Conservation (phyloP, 2,113 vertebrate species). For the Microcebus lehilahytsara region DNA sequence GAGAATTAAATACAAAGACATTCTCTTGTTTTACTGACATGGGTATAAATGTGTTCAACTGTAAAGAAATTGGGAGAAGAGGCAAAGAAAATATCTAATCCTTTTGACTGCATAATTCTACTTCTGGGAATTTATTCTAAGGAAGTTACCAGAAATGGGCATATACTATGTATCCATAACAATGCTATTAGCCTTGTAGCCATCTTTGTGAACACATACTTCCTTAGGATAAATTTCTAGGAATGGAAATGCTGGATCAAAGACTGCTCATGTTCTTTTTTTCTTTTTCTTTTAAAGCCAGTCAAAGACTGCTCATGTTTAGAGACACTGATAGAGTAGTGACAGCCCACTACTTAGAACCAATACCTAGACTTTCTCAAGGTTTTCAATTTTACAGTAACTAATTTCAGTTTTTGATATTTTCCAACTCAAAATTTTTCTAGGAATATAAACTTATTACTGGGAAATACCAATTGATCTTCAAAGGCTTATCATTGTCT, state of each 20-base stretch:
- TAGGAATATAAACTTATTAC: constrained; percentile 10
- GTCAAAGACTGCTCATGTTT: constrained; percentile 28
- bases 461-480: constrained; percentile 27
- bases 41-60: constrained; percentile 24
- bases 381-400: constrained; percentile 47
- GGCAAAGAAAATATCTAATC: neutral
- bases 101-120: constrained; percentile 41
- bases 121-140: constrained; percentile 44
- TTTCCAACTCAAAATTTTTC: neutral
- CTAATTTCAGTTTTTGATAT: constrained; percentile 5
- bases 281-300: too few relatives aligned
- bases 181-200: neutral
- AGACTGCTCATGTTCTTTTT: neutral
- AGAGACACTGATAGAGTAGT: neutral
- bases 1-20: constrained; percentile 41
- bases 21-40: constrained; percentile 28
- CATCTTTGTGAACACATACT: constrained; percentile 27
- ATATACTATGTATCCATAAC: neutral
- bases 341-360: neutral
- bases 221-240: constrained; percentile 47
- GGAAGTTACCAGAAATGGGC: neutral
- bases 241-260: constrained; percentile 29
- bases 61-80: neutral
- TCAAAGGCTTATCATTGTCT: constrained; percentile 36
- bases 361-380: constrained; percentile 46